Base-by-base conservation (phyloP, 2,797 vertebrate genomes). In the Oryzias dopingdopingensis region DNA sequence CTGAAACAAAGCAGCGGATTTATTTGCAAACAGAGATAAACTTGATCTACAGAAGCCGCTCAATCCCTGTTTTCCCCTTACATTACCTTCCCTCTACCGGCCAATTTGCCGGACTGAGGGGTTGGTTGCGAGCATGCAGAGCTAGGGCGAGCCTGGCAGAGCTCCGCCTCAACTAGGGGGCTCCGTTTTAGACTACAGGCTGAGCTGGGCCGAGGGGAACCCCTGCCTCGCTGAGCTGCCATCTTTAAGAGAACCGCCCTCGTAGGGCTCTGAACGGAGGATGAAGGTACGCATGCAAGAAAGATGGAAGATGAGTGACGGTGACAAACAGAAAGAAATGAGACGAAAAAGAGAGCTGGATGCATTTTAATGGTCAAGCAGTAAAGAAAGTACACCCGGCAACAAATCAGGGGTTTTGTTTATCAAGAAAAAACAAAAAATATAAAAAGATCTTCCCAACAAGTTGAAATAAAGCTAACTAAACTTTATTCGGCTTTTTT, bases 161-260 rank as follows among this genome's bases (percentile, higher is more conserved):
- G 87, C 85, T 89, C 90, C 75, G 84, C 88, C 88, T 89, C 84
- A 70, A 89, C 85, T 79, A 89, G 83, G 62, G 89, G 73, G 82
- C 85, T 86, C 79, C 72, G 88, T 85, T 91, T 88, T 89, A 90
- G 80, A 89, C 90, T 91, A 82, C 91, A 94, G 85, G 93, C 92
- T 77, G 93, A 93, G 85, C 83, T 76, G 66, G 91, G 86, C 81
- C 93, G 86, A 82, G 90, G 86, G 82, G 62, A 42, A 4, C 24
- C 77, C 78, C 59, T 59, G 2, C 59, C 56, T 3, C 80, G 82
- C 83, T 84, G 87, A 53, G 64, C 14, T 1, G 86, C 87, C 84
- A 85, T 77, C 80, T 89, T 89, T 85, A 86, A 85, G 53, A 89
- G 75, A 67, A 74, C 66, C 1, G 80, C 83, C 65, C 84, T 64